A percentile compares a stretch with the other conserved stretches of the same genome.
These are phyloP conservation scores for Cyanoderma ruficeps DNA, from an alignment of 2,113 vertebrate genomes.

Conservation along the genomic window DNA sequence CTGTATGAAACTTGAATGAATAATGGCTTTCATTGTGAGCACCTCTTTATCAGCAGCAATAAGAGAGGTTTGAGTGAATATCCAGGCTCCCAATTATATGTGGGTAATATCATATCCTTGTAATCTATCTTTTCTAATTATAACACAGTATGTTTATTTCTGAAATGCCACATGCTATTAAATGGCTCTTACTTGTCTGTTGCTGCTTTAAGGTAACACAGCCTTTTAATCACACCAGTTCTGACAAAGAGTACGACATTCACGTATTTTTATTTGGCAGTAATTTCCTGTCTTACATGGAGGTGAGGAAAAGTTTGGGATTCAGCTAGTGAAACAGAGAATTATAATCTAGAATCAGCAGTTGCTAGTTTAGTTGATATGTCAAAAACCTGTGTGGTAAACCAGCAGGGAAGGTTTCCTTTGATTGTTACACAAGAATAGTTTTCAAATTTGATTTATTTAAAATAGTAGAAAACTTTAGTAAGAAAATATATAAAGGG, in stretches of 20 bases:
- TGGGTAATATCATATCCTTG: neutral
- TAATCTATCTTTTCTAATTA: neutral
- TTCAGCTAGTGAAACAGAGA: neutral
- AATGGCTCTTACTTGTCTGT: neutral
- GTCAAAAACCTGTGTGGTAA: neutral
- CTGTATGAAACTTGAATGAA: neutral
- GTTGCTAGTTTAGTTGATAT: neutral
- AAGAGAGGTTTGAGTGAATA: neutral
- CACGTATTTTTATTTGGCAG: neutral
- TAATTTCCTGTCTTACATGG: neutral
- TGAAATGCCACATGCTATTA: neutral
- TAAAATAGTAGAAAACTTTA: neutral
- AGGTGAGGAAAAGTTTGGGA: neutral
- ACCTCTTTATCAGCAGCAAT: neutral
- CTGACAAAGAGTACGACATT: neutral
- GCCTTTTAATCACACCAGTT: neutral
- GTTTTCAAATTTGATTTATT: neutral
- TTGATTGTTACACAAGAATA: neutral
- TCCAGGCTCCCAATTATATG: neutral
- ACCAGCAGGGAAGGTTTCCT: neutral
- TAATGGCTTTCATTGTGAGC: neutral
- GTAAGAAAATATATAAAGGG: neutral
- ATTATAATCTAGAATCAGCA: neutral
- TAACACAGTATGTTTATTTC: neutral
- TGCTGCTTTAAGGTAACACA: neutral